These are phyloP conservation scores for Hylaea fasciaria DNA, from an alignment of 2,888 invertebrate genomes.

Conservation along the genomic window DNA sequence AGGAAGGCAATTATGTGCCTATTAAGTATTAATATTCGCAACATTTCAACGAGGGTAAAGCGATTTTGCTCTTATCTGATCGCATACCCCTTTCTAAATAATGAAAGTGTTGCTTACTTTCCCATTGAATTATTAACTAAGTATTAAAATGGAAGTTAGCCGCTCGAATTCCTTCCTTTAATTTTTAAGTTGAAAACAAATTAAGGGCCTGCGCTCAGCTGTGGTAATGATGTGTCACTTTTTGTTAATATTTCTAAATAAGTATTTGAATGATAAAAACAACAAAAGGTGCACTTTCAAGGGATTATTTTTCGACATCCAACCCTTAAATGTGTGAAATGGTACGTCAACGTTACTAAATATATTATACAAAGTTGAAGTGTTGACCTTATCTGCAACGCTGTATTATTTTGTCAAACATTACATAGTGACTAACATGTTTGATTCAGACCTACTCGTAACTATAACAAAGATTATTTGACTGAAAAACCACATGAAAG, in stretches of 20 bases:
- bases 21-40: constrained; percentile 64
- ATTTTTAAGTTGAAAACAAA: background rate
- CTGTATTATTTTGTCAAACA: too few species aligned
- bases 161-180: constrained; percentile 11
- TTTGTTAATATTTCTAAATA: too few species aligned
- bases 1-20: constrained; percentile 60
- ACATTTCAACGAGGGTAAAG: constrained; percentile 58
- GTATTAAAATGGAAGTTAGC: constrained; percentile 38
- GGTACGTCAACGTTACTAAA: too few species aligned
- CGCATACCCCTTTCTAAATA: constrained; percentile 45
- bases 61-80: constrained; percentile 55
- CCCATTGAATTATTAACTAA: constrained; percentile 42
- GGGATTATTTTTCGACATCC: too few species aligned
- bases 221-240: too few species aligned
- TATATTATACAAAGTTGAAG: too few species aligned
- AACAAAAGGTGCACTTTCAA: too few species aligned
- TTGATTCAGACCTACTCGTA: too few species aligned
- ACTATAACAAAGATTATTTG: constrained; percentile 20
- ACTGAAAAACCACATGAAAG: constrained; percentile 8
- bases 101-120: constrained; percentile 44
- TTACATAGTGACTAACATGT: background rate
- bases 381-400: too few species aligned
- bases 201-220: too few species aligned
- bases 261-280: too few species aligned
- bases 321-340: too few species aligned